Evolutionary conservation across 2,113 vertebrate genomes (phyloP), one percentile per base, ranked within the genome.

Genomic region (Hemibagrus wyckioides): DNA sequence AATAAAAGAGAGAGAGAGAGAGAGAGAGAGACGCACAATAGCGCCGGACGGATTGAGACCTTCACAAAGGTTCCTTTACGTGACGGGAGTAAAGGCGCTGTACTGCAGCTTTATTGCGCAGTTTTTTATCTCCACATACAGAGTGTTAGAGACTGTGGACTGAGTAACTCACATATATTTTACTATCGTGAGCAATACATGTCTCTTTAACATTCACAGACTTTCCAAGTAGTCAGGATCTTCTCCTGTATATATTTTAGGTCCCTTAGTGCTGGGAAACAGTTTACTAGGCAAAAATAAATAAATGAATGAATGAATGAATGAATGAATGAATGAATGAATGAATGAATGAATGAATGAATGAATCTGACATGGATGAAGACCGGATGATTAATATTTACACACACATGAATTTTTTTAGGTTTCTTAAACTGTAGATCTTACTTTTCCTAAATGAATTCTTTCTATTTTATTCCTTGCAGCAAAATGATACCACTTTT

Each of bases 11-110:
- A 73, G 39, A 33, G 54, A 86, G 88, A 92, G 89, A 89, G 63
- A 88, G 33, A 73, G 73, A 14, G 59, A 88, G 48, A 83, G 65
- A 33, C 8, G 50, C 52, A 77, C 56, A 86, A 82, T 86, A 84
- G 57, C 39, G 4, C 79, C 21, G n/a, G 87, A 85, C 52, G 80
- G 87, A 90, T 85, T 91, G 76, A 44, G 30, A 71, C 30, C 76
- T 0, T 1, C 85, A 93, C 91, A 92, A 92, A 93, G 75, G 76
- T 86, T 57, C 71, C 84, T 87, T 86, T 88, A 86, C 28, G 81
- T 87, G 86, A 57, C 57, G 81, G 86, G 21, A 77, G 69, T 56
- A 73, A 77, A 44, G 65, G 39, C 73, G 21, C 52, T 41, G 82
- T 63, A 87, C 23, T 73, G 85, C 73, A 36, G 2, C 59, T 88